These are phyloP conservation scores for Leptopilina syphax DNA, from an alignment of 2,888 invertebrate genomes.

Conservation along the genomic window DNA sequence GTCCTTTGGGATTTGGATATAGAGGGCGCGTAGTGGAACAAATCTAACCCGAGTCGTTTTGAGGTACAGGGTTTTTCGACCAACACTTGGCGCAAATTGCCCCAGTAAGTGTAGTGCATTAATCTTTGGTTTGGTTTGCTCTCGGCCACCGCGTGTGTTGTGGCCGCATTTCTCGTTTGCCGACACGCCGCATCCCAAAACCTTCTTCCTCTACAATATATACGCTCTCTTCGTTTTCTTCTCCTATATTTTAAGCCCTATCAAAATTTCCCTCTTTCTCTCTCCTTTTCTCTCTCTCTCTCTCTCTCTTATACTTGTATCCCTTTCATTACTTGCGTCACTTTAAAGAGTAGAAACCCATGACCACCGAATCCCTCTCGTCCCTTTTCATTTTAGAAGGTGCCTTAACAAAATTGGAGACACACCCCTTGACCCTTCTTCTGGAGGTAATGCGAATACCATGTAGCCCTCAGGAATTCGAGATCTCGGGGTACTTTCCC, in stretches of 20 bases:
- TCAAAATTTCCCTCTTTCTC: conserved; percentile 44
- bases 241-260: conserved; percentile 51
- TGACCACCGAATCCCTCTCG: conserved; percentile 12
- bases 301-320: not conserved
- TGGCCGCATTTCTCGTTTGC: conserved; percentile 72
- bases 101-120: conserved; percentile 76
- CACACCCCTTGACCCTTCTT: conserved; percentile 28
- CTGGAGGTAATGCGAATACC: conserved; percentile 72
- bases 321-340: conserved; percentile 10
- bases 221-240: conserved; percentile 49
- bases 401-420: conserved; percentile 25
- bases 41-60: conserved; percentile 65
- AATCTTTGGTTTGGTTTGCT: conserved; percentile 76
- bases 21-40: conserved; percentile 59
- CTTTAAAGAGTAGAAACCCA: conserved; percentile 5
- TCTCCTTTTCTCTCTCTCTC: conserved; percentile 8
- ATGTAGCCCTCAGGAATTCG: conserved; percentile 68
- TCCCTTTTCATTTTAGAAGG: conserved; percentile 41
- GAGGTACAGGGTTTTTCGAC: conserved; percentile 61
- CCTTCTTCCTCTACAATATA: conserved; percentile 51
- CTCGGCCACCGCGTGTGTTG: conserved; percentile 73
- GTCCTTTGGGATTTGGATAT: conserved; percentile 50
- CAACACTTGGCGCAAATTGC: conserved; percentile 76
- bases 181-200: conserved; percentile 68
- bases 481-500: conserved; percentile 62